Conservation (phyloP, 2,888 invertebrate species). For the Callyntrura guangdongensis region DNA sequence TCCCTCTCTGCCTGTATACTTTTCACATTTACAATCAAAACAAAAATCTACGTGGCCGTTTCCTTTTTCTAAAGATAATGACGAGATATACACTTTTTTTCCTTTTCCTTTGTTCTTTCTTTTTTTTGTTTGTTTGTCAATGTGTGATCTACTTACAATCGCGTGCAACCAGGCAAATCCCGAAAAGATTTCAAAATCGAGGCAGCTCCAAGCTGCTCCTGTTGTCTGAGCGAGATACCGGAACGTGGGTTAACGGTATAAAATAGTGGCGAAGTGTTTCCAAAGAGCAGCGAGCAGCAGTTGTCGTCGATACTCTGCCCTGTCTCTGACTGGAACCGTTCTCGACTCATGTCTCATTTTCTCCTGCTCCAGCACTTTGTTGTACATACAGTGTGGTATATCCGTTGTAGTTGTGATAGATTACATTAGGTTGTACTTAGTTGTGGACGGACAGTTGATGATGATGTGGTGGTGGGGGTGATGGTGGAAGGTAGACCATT, state of each 20-base stretch:
- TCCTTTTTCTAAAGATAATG: too few species aligned
- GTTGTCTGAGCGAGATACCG: conserved; percentile 75
- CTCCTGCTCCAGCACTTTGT: conserved; percentile 49
- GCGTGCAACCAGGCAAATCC: conserved; percentile 82
- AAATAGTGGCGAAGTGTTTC: conserved; percentile 81
- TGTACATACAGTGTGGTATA: neutral
- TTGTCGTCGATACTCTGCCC: conserved; percentile 79
- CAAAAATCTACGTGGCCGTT: too few species aligned
- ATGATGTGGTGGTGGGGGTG: neutral
- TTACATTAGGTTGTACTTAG: neutral
- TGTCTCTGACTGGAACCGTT: conserved; percentile 82
- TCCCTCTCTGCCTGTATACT: too few species aligned
- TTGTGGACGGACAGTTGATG: neutral
- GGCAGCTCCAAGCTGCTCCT: conserved; percentile 82
- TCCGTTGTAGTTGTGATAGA: neutral
- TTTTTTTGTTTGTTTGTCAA: conserved; percentile 11
- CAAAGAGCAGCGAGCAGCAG: conserved; percentile 65
- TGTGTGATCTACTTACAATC: conserved; percentile 81
- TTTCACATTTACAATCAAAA: too few species aligned
- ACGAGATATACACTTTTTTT: too few species aligned
- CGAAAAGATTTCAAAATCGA: conserved; percentile 83
- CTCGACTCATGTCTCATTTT: conserved; percentile 78
- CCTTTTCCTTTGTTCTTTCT: too few species aligned
- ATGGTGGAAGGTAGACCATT: neutral
- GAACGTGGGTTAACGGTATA: conserved; percentile 80